Conservation (phyloP, 2,888 invertebrate genomes). For the Cosmia pyralina region DNA sequence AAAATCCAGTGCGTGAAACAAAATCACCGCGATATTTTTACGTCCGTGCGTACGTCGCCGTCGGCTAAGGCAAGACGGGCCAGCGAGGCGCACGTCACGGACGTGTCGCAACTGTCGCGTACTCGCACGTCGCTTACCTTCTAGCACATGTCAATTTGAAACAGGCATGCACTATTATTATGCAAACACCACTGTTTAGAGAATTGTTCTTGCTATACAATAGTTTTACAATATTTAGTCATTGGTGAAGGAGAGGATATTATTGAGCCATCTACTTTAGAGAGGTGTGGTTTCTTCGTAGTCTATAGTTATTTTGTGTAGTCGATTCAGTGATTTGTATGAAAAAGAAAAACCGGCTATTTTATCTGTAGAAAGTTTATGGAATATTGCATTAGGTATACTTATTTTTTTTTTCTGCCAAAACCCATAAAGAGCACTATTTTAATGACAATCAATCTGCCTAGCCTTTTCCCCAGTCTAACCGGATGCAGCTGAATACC, state of each 20-base stretch:
- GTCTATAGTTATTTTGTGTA: neutral
- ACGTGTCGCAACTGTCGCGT: slow-evolving; percentile 52
- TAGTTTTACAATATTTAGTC: slow-evolving; percentile 28
- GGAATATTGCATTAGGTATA: neutral
- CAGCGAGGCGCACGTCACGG: slow-evolving; percentile 19
- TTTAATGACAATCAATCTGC: no score
- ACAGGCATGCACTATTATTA: slow-evolving; percentile 65
- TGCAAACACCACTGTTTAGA: slow-evolving; percentile 59
- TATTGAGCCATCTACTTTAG: slow-evolving; percentile 4
- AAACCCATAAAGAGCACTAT: neutral
- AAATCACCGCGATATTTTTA: no score
- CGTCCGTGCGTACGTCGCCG: no score
- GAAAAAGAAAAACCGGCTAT: neutral
- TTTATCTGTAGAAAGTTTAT: neutral
- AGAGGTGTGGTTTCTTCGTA: neutral
- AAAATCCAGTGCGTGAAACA: no score
- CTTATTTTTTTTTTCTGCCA: neutral
- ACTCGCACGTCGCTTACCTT: slow-evolving; percentile 10
- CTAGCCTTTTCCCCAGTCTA: no score
- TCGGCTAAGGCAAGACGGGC: neutral
- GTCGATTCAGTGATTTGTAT: neutral
- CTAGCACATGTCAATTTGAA: slow-evolving; percentile 61
- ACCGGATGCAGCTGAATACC: no score
- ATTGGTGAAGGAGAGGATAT: slow-evolving; percentile 3
- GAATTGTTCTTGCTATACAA: slow-evolving; percentile 25